A percentile compares a stretch with the other conserved stretches of the same genome.
phyloP scores from a whole-genome alignment of 2,888 invertebrate species.

The Cephus rjabovi region DNA sequence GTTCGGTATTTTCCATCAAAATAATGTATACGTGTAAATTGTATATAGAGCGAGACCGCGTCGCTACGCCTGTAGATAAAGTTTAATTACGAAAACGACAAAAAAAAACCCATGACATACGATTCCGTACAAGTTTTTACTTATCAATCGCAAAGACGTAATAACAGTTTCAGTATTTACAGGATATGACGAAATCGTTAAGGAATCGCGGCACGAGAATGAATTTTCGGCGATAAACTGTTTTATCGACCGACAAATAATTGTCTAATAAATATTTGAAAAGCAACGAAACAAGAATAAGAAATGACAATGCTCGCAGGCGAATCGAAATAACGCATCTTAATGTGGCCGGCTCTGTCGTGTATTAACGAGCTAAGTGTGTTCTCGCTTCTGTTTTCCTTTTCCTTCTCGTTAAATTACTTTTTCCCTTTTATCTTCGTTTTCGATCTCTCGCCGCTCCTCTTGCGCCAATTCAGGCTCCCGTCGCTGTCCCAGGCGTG shows the following conservation, averaged over 20 bases:
- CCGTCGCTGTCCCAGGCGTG: slow-evolving; percentile 1
- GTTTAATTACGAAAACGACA: not conserved
- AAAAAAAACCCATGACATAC: not conserved
- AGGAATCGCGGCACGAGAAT: not conserved
- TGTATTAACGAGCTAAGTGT: not conserved
- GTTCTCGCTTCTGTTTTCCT: not conserved
- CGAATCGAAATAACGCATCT: not conserved
- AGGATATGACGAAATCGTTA: not conserved
- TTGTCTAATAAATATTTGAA: not conserved
- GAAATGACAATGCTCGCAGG: not conserved
- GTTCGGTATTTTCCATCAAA: not conserved
- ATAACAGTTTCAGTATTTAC: not conserved
- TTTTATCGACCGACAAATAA: not conserved
- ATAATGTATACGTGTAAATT: not conserved
- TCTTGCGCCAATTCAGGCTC: slow-evolving; percentile 1
- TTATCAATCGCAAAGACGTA: not conserved
- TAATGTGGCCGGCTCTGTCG: not conserved
- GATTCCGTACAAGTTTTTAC: not conserved
- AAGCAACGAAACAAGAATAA: not conserved
- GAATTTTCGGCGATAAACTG: not conserved
- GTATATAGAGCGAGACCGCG: not conserved
- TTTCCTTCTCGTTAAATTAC: not conserved
- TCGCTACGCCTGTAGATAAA: not conserved
- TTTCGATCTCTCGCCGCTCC: not conserved
- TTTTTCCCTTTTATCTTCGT: not conserved